These are phyloP conservation scores for Ferrisia virgata DNA, from an alignment of 2,888 invertebrate genomes.

Conservation along the genomic window DNA sequence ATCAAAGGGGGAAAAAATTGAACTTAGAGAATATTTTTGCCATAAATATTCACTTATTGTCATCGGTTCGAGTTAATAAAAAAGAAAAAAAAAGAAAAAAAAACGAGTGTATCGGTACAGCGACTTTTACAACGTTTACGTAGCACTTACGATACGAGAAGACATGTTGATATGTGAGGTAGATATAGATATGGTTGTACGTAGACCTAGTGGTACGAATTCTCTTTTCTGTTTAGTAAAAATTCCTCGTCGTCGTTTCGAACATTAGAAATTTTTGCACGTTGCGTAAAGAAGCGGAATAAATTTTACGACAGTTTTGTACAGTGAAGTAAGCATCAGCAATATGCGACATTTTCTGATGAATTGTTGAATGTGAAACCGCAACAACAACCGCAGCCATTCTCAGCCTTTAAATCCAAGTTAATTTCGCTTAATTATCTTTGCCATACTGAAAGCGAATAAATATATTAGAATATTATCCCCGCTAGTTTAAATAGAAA, in stretches of 20 bases:
- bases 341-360: not conserved
- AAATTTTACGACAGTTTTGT: not conserved
- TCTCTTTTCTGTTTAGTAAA: not conserved
- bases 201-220: too few relatives aligned
- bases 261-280: not conserved
- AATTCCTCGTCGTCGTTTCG: not conserved
- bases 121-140: not conserved
- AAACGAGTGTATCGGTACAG: not conserved
- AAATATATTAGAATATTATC: not conserved
- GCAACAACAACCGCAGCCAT: not conserved
- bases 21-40: constrained; percentile 1
- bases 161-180: too few relatives aligned
- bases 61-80: not conserved
- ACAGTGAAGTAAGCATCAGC: not conserved
- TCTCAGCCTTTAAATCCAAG: not conserved
- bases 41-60: not conserved
- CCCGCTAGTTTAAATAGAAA: not conserved
- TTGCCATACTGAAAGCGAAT: not conserved
- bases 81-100: not conserved
- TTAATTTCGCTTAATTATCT: not conserved
- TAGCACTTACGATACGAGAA: too few relatives aligned
- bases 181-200: too few relatives aligned
- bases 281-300: not conserved
- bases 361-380: not conserved
- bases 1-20: not conserved